Evolutionary conservation across 2,113 vertebrate genomes (phyloP).

Genomic region (Notiomystis cincta): DNA sequence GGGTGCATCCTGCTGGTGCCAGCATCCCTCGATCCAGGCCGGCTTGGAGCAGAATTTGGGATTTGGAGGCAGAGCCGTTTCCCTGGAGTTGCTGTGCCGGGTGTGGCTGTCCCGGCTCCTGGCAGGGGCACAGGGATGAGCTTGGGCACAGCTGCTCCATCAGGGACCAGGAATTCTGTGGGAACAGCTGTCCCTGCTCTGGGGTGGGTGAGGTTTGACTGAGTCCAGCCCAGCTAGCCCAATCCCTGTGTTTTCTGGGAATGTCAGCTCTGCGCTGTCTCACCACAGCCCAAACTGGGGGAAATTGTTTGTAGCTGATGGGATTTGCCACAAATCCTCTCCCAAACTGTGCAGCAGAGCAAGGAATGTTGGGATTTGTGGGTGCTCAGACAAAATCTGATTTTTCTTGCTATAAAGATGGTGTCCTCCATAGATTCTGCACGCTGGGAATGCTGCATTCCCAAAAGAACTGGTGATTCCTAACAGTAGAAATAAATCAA

Average conservation of each 20-base stretch:
- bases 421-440: rapidly evolving
- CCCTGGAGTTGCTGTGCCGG: background rate
- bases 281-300: background rate
- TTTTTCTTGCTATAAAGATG: background rate
- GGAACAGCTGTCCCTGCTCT: background rate
- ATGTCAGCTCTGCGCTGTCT: background rate
- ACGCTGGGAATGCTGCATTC: background rate
- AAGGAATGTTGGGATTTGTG: background rate
- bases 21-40: rapidly evolving
- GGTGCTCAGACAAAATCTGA: background rate
- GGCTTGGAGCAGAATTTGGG: background rate
- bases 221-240: background rate
- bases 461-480: background rate
- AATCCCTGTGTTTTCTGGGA: background rate
- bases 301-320: background rate
- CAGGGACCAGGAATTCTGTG: background rate
- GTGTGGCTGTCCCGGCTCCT: too few species aligned
- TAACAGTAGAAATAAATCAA: background rate
- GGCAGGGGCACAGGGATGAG: too few species aligned
- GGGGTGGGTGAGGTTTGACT: rapidly evolving
- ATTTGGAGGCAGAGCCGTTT: rapidly evolving
- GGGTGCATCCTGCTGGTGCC: background rate
- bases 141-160: too few species aligned
- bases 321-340: background rate
- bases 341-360: rapidly evolving